Evolutionary conservation across 2,113 vertebrate genomes (phyloP), one percentile per base, ranked within the genome.

Genomic region (Rallus limicola): DNA sequence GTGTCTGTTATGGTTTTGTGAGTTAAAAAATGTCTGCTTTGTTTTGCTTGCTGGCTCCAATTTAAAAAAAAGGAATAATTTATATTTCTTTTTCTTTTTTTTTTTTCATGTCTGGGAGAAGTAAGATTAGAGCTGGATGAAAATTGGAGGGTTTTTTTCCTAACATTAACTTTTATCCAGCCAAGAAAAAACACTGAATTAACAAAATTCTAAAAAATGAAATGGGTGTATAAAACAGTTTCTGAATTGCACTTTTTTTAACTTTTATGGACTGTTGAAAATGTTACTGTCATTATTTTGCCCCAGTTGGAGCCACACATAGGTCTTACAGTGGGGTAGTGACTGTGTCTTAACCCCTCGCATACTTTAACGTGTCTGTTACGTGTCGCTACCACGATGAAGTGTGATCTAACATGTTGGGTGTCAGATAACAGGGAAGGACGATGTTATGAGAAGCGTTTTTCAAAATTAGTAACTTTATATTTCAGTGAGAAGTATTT

Each of bases 121-220:
- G 15, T 36, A 67, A 52, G 33, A 8, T 68, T 78, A 84, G 29
- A 56, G 10, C 44, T 81, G 26, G 59, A 53, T 53, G 48, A 82
- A 82, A 60, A 78, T 5, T 1, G 13, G 8, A 36, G 23, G 3
- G 0, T 8, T 40, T 55, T 81, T 83, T 53, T 1, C 3, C 14
- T 58, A 56, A 34, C 12, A 24, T 38, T 50, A 25, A 34, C 21
- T 87, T 90, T 70, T 87, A 63, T 33, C 15, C 12, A 36, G 26
- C 33, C 26, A 84, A 75, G 46, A 40, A 70, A 84, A 33, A 6
- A 7, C 0, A 2, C 8, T 36, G 20, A 40, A 25, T 64, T 52
- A 60, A 40, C 31, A 67, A 46, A 34, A 62, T 31, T 40, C 2
- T 2, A 20, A 71, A 31, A 74, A 38, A 31, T 1, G 33, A 86